A percentile compares a stretch with the other conserved stretches of the same genome.
phyloP scores from a whole-genome alignment of 2,113 vertebrate genomes.

The Copsychus sechellarum region DNA sequence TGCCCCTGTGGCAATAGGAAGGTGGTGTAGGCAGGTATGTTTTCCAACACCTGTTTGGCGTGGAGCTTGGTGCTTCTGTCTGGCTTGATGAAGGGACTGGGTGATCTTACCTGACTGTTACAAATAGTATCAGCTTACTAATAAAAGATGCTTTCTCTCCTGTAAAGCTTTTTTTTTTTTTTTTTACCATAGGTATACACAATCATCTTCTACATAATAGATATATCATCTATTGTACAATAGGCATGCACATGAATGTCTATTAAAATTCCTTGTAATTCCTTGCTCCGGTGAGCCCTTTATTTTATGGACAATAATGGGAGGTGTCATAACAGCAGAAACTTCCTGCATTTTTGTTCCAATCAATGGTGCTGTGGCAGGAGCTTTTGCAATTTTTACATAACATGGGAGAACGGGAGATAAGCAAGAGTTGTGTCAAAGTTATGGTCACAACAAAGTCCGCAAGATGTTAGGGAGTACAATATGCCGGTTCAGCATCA shows the following conservation, averaged over 20 bases:
- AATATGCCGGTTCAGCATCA: background rate
- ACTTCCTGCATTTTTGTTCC: background rate
- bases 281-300: background rate
- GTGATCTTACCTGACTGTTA: background rate
- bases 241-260: background rate
- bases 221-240: background rate
- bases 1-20: background rate
- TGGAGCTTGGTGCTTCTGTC: background rate
- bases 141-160: background rate
- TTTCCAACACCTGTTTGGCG: background rate
- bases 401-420: background rate
- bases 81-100: background rate
- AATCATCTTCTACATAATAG: background rate
- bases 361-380: background rate
- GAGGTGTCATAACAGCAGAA: background rate
- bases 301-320: background rate
- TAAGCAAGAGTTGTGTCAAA: background rate
- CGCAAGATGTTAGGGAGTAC: background rate
- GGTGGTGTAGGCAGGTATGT: background rate
- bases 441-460: background rate
- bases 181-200: background rate
- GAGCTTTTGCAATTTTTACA: background rate
- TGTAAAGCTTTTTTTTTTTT: too few relatives aligned
- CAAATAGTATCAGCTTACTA: background rate
- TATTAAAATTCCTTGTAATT: background rate